A percentile compares a stretch with the other conserved stretches of the same genome.
phyloP scores from a whole-genome alignment of 2,113 vertebrate genomes.

The Cairina moschata region DNA sequence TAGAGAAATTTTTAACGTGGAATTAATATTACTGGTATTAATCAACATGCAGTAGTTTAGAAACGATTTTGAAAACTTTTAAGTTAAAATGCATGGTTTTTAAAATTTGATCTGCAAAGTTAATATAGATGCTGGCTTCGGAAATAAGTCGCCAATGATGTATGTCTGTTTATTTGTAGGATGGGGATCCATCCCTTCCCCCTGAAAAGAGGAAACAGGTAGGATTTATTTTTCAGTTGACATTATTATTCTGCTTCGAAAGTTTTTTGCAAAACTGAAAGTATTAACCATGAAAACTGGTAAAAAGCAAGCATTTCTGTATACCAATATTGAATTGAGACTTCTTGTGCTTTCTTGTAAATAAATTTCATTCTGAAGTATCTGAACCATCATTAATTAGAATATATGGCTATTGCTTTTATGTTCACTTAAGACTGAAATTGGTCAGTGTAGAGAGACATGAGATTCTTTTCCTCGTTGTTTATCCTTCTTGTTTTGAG shows the following conservation, averaged over 20 bases:
- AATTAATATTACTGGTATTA: neutral
- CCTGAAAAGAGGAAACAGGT: constrained; percentile 98
- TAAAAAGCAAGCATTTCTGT: neutral
- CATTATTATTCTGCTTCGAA: neutral
- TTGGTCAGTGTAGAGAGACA: neutral
- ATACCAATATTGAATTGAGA: neutral
- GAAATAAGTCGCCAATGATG: constrained; percentile 33
- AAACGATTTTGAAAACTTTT: neutral
- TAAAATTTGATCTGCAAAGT: neutral
- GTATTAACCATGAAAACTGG: neutral
- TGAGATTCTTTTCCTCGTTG: neutral
- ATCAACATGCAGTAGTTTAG: neutral
- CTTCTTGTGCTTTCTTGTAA: constrained; percentile 1
- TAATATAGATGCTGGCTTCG: neutral
- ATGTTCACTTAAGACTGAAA: neutral
- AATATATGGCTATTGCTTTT: constrained; percentile 10
- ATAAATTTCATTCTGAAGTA: neutral
- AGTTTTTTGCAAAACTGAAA: neutral
- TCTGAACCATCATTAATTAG: neutral
- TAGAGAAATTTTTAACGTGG: neutral
- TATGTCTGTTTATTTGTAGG: constrained; percentile 77
- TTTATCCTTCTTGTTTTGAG: neutral
- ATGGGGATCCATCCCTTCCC: constrained; percentile 93
- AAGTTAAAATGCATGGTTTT: neutral
- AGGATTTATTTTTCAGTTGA: constrained; percentile 44